Conservation (phyloP, 2,888 invertebrate genomes). For the Epirrhoe tristata region DNA sequence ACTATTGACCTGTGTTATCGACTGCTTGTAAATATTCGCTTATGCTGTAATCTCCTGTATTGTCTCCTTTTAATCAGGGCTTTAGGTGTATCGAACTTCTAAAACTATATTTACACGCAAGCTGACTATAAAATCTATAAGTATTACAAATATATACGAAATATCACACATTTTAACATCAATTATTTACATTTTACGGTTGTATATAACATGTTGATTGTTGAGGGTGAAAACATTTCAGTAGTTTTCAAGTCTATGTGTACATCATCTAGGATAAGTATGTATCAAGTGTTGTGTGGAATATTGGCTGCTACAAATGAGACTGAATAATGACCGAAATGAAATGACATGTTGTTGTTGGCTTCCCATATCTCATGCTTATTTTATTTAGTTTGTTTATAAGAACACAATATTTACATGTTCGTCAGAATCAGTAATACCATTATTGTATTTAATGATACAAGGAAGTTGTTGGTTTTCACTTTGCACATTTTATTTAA, state of each 20-base stretch:
- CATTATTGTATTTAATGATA: conserved; percentile 23
- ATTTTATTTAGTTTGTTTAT: conserved; percentile 6
- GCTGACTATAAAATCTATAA: background rate
- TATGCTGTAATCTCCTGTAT: conserved; percentile 31
- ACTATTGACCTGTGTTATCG: conserved; percentile 37
- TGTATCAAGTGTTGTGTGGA: conserved; percentile 32
- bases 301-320: conserved; percentile 46
- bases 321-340: conserved; percentile 44
- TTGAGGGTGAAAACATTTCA: conserved; percentile 3
- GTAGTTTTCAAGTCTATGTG: conserved; percentile 11
- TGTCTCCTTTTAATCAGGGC: conserved; percentile 38
- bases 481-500: conserved; percentile 41
- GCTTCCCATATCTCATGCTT: conserved; percentile 29
- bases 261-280: conserved; percentile 22
- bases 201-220: conserved; percentile 14
- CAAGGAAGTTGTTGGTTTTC: conserved; percentile 31
- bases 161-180: background rate
- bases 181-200: conserved; percentile 10
- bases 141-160: background rate
- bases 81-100: conserved; percentile 12
- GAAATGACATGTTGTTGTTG: conserved; percentile 36
- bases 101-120: conserved; percentile 18
- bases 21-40: conserved; percentile 44
- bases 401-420: conserved; percentile 22
- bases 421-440: conserved; percentile 14